Base-by-base conservation (phyloP, 2,113 vertebrate species). In the Eulacestoma nigropectus region DNA sequence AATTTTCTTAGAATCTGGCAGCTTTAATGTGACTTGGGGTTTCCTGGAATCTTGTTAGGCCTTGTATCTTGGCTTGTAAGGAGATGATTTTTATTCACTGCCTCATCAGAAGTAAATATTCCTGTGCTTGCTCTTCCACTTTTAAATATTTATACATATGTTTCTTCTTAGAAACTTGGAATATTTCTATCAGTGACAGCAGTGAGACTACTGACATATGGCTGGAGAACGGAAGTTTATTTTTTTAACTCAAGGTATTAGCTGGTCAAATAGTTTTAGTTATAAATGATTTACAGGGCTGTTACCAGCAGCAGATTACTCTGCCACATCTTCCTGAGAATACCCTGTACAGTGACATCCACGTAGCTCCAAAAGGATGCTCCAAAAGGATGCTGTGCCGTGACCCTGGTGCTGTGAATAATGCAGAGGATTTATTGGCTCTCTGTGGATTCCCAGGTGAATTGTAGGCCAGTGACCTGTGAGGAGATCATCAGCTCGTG, bases 31-130 rank as follows among this genome's bases (percentile, higher is more conserved):
- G 64, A 30, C 52, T 37, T 50, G 17, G 13, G 29, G 12, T 37
- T 94, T 69, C 39, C 47, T 30, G 46, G 32, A 42, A 87, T 37
- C 29, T 44, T 3, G 8, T 47, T 53, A 59, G 56, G 18, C 11
- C 46, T 35, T 59, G 26, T 22, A 29, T 65, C 52, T 65, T 93
- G 62, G 68, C 57, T 67, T 64, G 10, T 50, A 75, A 62, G 55
- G 3, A 52, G 25, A 33, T 91, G 53, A 37, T 74, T n/a, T 83
- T 67, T 84, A 70, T 87, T 90, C 39, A n/a, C 35, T 87, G 77
- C 42, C 22, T 87, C 22, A 59, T 69, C 53, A 90, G 73, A 30
- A 93, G 62, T 74, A 93, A 96, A 92, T 87, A 94, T 83, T 74
- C 73, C 60, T 72, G 47, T 47, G 33, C 41, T 52, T 44, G 21